phyloP scores from a whole-genome alignment of 2,888 invertebrate species.

The Magallana nippona region DNA sequence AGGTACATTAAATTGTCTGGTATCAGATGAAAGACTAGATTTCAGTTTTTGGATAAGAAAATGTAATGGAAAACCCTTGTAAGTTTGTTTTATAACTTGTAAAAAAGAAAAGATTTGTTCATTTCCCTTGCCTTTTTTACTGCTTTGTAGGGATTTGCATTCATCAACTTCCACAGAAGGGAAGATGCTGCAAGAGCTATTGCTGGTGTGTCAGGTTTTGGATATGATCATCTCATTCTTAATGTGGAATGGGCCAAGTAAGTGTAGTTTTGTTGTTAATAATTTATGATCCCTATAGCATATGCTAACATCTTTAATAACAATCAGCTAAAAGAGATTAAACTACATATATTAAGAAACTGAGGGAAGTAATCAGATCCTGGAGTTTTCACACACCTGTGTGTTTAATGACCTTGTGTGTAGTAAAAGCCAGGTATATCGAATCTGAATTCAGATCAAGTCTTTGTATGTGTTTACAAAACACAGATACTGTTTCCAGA shows the following conservation, averaged over 20 bases:
- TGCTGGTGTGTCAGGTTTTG: constrained; percentile 91
- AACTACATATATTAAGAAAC: too few species aligned
- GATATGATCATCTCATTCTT: constrained; percentile 98
- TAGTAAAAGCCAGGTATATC: constrained; percentile 45
- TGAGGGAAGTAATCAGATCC: not conserved
- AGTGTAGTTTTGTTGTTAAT: constrained; percentile 55
- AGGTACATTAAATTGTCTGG: constrained; percentile 70
- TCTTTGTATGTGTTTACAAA: not conserved
- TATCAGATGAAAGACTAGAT: too few species aligned
- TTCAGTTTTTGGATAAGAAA: too few species aligned
- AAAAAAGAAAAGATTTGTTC: not conserved
- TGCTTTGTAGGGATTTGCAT: constrained; percentile 96
- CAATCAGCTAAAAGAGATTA: too few species aligned
- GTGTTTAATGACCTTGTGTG: constrained; percentile 35
- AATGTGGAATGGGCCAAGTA: constrained; percentile 99
- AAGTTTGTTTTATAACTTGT: too few species aligned
- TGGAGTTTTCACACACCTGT: constrained; percentile 45
- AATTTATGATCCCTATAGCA: too few species aligned
- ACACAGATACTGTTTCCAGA: constrained; percentile 4
- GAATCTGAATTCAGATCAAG: constrained; percentile 1
- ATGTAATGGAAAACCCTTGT: too few species aligned
- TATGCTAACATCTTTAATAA: too few species aligned
- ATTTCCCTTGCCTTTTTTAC: not conserved
- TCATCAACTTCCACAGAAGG: constrained; percentile 95
- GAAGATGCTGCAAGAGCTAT: constrained; percentile 96